Evolutionary conservation across 2,797 vertebrate genomes (phyloP).

Genomic region (Mastacembelus armatus): DNA sequence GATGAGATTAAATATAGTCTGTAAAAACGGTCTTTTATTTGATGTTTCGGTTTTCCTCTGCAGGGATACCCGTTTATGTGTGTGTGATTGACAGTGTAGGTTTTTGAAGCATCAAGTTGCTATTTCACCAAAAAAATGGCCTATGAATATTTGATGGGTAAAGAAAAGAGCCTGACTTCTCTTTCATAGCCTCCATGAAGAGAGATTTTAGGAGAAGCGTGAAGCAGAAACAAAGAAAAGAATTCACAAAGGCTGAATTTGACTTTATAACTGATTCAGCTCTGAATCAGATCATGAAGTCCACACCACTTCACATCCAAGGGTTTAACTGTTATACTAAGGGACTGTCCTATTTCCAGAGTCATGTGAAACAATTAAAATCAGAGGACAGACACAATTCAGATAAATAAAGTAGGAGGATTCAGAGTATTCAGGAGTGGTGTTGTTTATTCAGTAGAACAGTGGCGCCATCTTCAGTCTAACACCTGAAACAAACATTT

Average conservation of each 20-base stretch:
- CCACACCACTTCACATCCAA: too few relatives aligned
- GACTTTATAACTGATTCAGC: neutral
- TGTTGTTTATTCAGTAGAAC: constrained; percentile 12
- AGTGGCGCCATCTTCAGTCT: constrained; percentile 53
- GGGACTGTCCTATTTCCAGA: too few relatives aligned
- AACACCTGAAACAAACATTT: neutral
- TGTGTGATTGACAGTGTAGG: constrained; percentile 43
- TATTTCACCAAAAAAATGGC: constrained; percentile 43
- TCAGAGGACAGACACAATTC: neutral
- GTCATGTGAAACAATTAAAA: neutral
- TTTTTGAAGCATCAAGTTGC: constrained; percentile 31
- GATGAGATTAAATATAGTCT: constrained; percentile 43
- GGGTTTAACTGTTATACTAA: too few relatives aligned
- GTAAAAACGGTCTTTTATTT: constrained; percentile 35
- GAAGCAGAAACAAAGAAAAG: too few relatives aligned
- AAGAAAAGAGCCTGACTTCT: constrained; percentile 22
- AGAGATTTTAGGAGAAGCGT: constrained; percentile 2
- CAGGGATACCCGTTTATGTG: constrained; percentile 23
- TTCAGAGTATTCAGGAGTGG: neutral
- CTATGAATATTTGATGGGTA: constrained; percentile 53
- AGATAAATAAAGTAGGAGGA: neutral
- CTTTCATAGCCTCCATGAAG: constrained; percentile 28
- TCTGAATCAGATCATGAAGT: neutral
- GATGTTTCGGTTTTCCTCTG: constrained; percentile 44
- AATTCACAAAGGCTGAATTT: neutral